Percentiles rank a stretch among this genome's conserved stretches.
Evolutionary conservation across 2,113 vertebrate species (phyloP).

Genomic region (Oryctolagus cuniculus): mOryCun1.1 NC_091439.1:18855501-18856000

Average conservation of each 20-base stretch:
- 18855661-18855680: too few species aligned
- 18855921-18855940: neutral
- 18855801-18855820: neutral
- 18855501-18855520: neutral
- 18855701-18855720: neutral
- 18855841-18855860: neutral
- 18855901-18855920: neutral
- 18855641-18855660: neutral
- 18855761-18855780: neutral
- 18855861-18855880: neutral
- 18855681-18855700: neutral
- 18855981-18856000: too few species aligned
- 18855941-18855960: neutral
- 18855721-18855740: neutral
- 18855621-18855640: neutral
- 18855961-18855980: neutral
- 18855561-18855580: neutral
- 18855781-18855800: neutral
- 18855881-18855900: neutral
- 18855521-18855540: neutral
- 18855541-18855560: neutral
- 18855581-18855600: neutral
- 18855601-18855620: neutral
- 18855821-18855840: neutral
- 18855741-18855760: neutral